These are phyloP conservation scores for Zaprionus ornatus DNA, from an alignment of 1,140 invertebrate genomes.

Conservation along the genomic window DNA sequence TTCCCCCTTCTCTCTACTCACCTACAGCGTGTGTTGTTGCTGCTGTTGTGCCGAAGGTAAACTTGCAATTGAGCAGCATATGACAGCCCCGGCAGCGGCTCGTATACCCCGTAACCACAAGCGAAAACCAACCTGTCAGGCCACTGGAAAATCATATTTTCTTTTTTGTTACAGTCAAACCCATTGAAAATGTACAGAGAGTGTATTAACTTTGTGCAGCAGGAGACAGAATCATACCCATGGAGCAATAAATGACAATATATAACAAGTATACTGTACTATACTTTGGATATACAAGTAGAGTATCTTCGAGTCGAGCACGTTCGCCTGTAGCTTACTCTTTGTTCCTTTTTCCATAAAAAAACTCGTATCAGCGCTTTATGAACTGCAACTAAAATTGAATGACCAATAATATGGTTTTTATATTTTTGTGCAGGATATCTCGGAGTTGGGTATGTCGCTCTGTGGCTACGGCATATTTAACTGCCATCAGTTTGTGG, in stretches of 20 bases:
- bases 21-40: slow-evolving; percentile 10
- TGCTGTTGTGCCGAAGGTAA: slow-evolving; percentile 21
- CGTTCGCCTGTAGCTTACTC: fast-evolving
- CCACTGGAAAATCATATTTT: slow-evolving; percentile 11
- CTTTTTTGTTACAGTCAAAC: neutral
- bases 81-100: slow-evolving; percentile 3
- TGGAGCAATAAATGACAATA: too few relatives aligned
- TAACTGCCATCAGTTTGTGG: neutral
- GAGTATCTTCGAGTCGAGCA: too few relatives aligned
- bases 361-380: neutral
- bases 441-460: neutral
- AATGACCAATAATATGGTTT: neutral
- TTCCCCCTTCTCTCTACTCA: neutral
- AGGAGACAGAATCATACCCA: neutral
- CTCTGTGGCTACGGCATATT: neutral
- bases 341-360: neutral
- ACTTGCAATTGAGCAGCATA: slow-evolving; percentile 9
- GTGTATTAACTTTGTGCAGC: neutral
- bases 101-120: slow-evolving; percentile 19
- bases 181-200: neutral
- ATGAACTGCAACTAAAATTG: neutral
- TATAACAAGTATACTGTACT: too few relatives aligned
- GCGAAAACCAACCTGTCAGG: slow-evolving; percentile 9
- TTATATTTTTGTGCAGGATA: neutral
- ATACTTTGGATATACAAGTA: fast-evolving